These are phyloP conservation scores for Umimayanthus chanpuru DNA, from an alignment of 92 coral and sea anemone species.

Conservation along the genomic window DNA sequence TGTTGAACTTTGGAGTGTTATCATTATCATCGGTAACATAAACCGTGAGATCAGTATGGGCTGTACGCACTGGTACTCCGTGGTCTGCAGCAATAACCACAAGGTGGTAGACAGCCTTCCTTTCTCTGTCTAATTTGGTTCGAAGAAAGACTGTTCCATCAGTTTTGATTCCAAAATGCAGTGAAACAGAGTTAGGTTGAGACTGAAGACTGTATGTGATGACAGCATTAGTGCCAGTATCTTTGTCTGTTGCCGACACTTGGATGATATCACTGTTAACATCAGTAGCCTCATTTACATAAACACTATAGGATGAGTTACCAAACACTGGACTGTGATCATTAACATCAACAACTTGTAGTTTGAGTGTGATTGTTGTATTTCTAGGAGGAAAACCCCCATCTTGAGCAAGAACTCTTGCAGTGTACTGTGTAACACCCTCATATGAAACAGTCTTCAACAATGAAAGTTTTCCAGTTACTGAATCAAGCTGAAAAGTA, in stretches of 20 bases:
- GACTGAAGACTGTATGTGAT: conserved; percentile 71
- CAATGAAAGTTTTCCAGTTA: conserved; percentile 77
- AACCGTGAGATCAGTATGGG: conserved; percentile 71
- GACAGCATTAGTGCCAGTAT: conserved; percentile 80
- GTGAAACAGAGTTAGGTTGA: conserved; percentile 52
- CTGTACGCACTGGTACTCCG: conserved; percentile 71
- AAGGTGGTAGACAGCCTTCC: conserved; percentile 60
- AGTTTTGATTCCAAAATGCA: conserved; percentile 68
- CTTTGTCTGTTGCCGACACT: conserved; percentile 85
- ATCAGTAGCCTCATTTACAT: conserved; percentile 64
- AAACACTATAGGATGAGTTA: conserved; percentile 65
- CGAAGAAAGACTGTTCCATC: conserved; percentile 79
- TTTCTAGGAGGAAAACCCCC: conserved; percentile 73
- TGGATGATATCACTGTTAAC: conserved; percentile 57
- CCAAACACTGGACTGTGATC: conserved; percentile 85
- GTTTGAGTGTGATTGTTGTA: conserved; percentile 61
- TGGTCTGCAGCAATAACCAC: conserved; percentile 76
- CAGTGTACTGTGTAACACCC: conserved; percentile 55
- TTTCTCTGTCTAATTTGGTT: conserved; percentile 74
- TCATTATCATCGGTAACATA: conserved; percentile 89
- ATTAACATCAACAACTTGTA: conserved; percentile 88
- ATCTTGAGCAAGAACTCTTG: conserved; percentile 79
- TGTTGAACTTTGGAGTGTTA: conserved; percentile 74
- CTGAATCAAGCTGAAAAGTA: conserved; percentile 64
- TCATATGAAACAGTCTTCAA: conserved; percentile 67